Evolutionary conservation across 2,113 vertebrate species (phyloP).

Genomic region (Puffinus mauretanicus): DNA sequence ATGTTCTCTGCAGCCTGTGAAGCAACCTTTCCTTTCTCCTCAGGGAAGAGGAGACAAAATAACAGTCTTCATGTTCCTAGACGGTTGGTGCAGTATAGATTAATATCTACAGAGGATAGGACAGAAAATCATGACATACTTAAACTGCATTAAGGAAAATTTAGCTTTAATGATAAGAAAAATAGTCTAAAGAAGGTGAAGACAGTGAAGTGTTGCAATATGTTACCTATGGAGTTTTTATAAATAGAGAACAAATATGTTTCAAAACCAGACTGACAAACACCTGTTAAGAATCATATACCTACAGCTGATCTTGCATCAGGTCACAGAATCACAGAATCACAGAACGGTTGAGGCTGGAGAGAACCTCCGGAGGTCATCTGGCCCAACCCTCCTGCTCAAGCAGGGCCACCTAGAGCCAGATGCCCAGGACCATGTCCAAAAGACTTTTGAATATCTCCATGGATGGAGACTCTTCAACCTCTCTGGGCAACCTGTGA

Average conservation of each 20-base stretch:
- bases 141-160: neutral
- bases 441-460: neutral
- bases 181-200: neutral
- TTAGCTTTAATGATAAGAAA: neutral
- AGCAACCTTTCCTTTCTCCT: neutral
- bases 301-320: neutral
- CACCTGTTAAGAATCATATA: neutral
- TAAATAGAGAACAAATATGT: neutral
- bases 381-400: neutral
- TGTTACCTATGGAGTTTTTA: neutral
- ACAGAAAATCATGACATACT: neutral
- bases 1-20: neutral
- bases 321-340: neutral
- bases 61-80: accelerated
- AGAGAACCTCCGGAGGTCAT: neutral
- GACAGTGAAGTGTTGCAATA: neutral
- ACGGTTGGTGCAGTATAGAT: neutral
- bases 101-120: neutral
- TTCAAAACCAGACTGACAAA: neutral
- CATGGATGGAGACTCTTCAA: neutral
- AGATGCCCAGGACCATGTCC: neutral
- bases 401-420: neutral
- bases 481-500: neutral
- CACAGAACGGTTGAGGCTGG: neutral
- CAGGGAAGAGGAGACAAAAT: neutral